These are phyloP conservation scores for Leucophenga varia DNA, from an alignment of 1,140 invertebrate species.

Conservation along the genomic window DNA sequence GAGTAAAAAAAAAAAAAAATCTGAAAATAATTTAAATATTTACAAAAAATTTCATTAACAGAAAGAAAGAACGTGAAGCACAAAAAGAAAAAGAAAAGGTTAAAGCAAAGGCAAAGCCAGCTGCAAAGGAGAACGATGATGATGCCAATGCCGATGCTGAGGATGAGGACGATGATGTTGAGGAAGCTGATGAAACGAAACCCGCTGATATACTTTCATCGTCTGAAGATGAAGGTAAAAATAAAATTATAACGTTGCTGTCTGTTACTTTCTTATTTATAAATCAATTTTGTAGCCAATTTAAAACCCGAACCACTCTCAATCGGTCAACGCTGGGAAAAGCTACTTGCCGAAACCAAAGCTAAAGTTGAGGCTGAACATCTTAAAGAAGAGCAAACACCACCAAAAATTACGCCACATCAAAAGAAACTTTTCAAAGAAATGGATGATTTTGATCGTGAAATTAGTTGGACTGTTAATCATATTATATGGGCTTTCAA, in stretches of 20 bases:
- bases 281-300: slow-evolving; percentile 6
- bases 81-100: slow-evolving; percentile 26
- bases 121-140: slow-evolving; percentile 10
- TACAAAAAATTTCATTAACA: slow-evolving; percentile 3
- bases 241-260: background rate
- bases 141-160: slow-evolving; percentile 14
- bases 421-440: slow-evolving; percentile 36
- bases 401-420: slow-evolving; percentile 34
- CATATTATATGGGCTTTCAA: slow-evolving; percentile 69
- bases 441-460: slow-evolving; percentile 36
- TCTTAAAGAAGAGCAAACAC: slow-evolving; percentile 30
- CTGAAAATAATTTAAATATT: background rate
- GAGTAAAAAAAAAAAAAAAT: slow-evolving; percentile 5
- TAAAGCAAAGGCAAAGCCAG: slow-evolving; percentile 12
- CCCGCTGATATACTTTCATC: slow-evolving; percentile 27
- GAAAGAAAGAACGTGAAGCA: slow-evolving; percentile 34
- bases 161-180: slow-evolving; percentile 19
- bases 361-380: slow-evolving; percentile 40
- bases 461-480: slow-evolving; percentile 61
- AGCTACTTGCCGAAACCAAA: slow-evolving; percentile 41
- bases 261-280: background rate
- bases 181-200: background rate
- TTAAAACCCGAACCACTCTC: slow-evolving; percentile 38
- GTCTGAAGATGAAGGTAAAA: slow-evolving; percentile 41
- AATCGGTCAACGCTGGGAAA: slow-evolving; percentile 46